Evolutionary conservation across 2,797 vertebrate genomes (phyloP).

Genomic region (Pipistrellus pygmaeus): DNA sequence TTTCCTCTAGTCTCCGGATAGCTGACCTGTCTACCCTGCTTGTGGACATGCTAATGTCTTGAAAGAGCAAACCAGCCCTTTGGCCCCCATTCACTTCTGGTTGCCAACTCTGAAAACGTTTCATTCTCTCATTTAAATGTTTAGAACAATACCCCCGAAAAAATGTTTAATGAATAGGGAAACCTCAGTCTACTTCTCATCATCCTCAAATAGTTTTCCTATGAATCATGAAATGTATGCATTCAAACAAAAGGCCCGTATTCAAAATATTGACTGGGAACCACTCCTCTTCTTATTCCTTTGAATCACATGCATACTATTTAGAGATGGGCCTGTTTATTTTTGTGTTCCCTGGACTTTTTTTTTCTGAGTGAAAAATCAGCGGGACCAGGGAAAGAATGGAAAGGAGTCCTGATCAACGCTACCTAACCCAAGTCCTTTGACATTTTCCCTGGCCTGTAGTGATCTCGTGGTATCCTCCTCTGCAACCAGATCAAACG

Average conservation of each 20-base stretch:
- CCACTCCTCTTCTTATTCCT: not conserved
- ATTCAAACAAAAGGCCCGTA: not conserved
- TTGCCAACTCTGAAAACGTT: slow-evolving; percentile 35
- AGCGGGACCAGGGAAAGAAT: not conserved
- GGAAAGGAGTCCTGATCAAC: not conserved
- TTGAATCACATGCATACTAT: not conserved
- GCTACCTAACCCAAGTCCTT: not conserved
- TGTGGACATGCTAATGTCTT: not conserved
- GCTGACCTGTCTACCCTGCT: not conserved
- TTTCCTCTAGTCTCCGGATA: not conserved
- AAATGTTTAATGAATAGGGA: not conserved
- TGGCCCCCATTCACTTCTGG: not conserved
- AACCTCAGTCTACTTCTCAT: not conserved
- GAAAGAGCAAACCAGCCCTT: not conserved
- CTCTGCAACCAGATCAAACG: not conserved
- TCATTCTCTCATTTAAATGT: slow-evolving; percentile 9
- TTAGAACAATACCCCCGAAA: not conserved
- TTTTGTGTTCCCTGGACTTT: not conserved
- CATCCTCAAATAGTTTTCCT: not conserved
- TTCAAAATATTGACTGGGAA: not conserved
- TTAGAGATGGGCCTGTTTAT: not conserved
- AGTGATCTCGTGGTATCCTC: not conserved
- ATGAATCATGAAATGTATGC: not conserved
- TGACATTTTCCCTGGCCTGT: not conserved
- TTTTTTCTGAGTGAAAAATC: not conserved